Percentiles rank a stretch among this genome's conserved stretches.
Evolutionary conservation across 1,140 invertebrate species (phyloP).

Genomic region (Ceratoteleas bidentatus): DNA sequence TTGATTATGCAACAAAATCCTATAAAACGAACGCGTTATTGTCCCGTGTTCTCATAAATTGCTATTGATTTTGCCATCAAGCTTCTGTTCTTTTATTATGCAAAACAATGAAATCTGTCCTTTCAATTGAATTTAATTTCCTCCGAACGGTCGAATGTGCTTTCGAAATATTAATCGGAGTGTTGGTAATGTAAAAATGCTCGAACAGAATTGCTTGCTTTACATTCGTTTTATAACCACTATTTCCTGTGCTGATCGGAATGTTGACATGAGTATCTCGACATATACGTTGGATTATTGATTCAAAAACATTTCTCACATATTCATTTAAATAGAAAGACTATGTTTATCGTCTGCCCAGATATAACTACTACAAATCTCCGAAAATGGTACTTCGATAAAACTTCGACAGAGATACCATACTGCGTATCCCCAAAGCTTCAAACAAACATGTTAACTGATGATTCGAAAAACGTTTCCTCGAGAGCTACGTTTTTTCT

Average conservation of each 20-base stretch:
- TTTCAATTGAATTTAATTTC: slow-evolving; percentile 7
- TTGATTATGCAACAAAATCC: slow-evolving; percentile 1
- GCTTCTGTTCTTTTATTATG: slow-evolving; percentile 18
- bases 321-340: too few relatives aligned
- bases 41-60: not conserved
- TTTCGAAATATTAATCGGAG: too few relatives aligned
- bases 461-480: too few relatives aligned
- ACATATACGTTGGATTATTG: slow-evolving; percentile 7
- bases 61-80: slow-evolving; percentile 7
- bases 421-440: too few relatives aligned
- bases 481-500: too few relatives aligned
- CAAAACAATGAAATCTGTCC: slow-evolving; percentile 26
- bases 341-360: too few relatives aligned
- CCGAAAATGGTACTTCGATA: too few relatives aligned
- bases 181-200: not conserved
- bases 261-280: slow-evolving; percentile 19
- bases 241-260: slow-evolving; percentile 57
- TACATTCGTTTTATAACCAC: slow-evolving; percentile 38
- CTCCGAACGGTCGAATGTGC: too few relatives aligned
- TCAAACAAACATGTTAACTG: too few relatives aligned
- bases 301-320: too few relatives aligned
- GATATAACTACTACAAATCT: too few relatives aligned
- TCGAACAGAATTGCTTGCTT: slow-evolving; percentile 28
- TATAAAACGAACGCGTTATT: not conserved
- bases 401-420: too few relatives aligned